Percentiles rank a stretch among this genome's conserved stretches.
phyloP scores from a whole-genome alignment of 1,140 invertebrate genomes.

The Portunus trituberculatus region DNA sequence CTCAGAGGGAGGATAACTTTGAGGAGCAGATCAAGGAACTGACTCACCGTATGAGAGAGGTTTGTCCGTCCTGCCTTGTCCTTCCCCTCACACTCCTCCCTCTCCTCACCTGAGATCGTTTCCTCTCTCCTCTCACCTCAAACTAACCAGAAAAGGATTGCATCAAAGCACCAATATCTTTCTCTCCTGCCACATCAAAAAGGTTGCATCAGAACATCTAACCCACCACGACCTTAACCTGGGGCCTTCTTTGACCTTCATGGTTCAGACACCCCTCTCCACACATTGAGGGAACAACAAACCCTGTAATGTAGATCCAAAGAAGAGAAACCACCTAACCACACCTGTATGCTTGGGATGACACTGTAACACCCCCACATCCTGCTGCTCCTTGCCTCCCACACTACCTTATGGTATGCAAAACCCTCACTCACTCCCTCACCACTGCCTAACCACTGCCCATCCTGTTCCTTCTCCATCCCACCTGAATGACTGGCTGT shows the following conservation, averaged over 20 bases:
- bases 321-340: no score
- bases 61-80: slow-evolving; percentile 71
- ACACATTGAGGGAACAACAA: no score
- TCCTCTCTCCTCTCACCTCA: slow-evolving; percentile 80
- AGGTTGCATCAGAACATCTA: no score
- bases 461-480: background rate
- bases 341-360: background rate
- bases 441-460: background rate
- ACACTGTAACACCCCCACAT: background rate
- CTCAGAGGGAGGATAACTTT: slow-evolving; percentile 83
- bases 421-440: no score
- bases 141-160: background rate
- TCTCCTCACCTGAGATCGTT: slow-evolving; percentile 20
- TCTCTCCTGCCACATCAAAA: no score
- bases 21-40: slow-evolving; percentile 84
- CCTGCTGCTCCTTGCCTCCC: background rate
- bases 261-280: no score
- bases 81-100: background rate
- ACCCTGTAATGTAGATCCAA: no score
- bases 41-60: slow-evolving; percentile 83
- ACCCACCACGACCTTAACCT: no score
- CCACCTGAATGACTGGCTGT: no score
- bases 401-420: background rate
- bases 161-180: no score
- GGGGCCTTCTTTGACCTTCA: no score